Conservation (phyloP, 2,113 vertebrate species). For the Panthera leo region DNA sequence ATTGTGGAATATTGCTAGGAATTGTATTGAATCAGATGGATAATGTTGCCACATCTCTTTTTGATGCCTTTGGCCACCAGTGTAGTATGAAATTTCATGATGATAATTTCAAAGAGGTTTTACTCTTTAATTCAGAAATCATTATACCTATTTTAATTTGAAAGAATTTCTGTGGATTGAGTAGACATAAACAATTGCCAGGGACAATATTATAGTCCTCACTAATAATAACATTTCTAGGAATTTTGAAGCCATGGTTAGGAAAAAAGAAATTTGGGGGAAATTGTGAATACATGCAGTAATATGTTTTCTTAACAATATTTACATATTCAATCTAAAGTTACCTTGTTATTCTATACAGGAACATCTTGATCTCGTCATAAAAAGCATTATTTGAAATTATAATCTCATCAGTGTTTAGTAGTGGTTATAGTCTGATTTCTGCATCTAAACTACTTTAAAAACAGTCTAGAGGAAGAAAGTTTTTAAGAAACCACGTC, state of each 20-base stretch:
- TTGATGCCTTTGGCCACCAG: neutral
- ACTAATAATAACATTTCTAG: neutral
- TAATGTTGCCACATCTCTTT: neutral
- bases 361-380: neutral
- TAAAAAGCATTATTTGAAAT: slow-evolving; percentile 11
- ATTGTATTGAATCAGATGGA: neutral
- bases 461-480: neutral
- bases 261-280: neutral
- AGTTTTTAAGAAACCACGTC: neutral
- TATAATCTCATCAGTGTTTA: neutral
- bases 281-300: neutral
- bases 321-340: neutral
- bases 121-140: slow-evolving; percentile 18
- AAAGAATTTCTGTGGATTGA: neutral
- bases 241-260: neutral
- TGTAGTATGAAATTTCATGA: neutral
- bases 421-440: neutral
- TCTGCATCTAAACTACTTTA: neutral
- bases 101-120: neutral
- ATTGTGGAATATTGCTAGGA: neutral
- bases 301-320: neutral
- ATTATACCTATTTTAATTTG: neutral
- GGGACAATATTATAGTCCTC: neutral
- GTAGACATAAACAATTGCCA: neutral
- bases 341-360: neutral